A percentile compares a stretch with the other conserved stretches of the same genome.
phyloP scores from a whole-genome alignment of 2,797 vertebrate species.

The Xyrichtys novacula region DNA sequence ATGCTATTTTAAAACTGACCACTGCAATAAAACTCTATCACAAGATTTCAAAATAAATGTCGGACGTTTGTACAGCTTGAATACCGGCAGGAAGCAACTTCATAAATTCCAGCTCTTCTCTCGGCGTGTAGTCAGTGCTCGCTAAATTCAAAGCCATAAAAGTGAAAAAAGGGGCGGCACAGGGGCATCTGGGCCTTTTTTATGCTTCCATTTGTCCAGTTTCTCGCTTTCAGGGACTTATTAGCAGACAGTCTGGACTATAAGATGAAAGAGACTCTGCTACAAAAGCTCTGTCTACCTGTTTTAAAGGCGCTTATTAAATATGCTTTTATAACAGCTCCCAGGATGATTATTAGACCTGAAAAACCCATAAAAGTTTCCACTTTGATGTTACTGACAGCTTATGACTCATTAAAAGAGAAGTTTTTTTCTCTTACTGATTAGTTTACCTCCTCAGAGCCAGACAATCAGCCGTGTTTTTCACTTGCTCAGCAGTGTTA shows the following conservation, averaged over 20 bases:
- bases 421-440: constrained; percentile 49
- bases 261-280: constrained; percentile 60
- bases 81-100: constrained; percentile 26
- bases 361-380: constrained; percentile 40
- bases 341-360: constrained; percentile 55
- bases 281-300: constrained; percentile 44
- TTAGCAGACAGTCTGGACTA: constrained; percentile 38
- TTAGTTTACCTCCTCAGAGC: constrained; percentile 64
- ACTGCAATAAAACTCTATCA: background rate
- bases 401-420: constrained; percentile 64
- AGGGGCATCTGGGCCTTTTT: constrained; percentile 53
- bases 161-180: constrained; percentile 22
- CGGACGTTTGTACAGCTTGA: constrained; percentile 29
- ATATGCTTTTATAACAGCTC: constrained; percentile 66
- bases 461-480: constrained; percentile 56
- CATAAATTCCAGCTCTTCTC: constrained; percentile 32
- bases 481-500: constrained; percentile 52
- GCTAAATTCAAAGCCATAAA: constrained; percentile 57
- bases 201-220: constrained; percentile 56
- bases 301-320: constrained; percentile 66
- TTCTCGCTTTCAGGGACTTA: constrained; percentile 59
- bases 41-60: constrained; percentile 18
- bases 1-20: background rate
- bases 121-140: constrained; percentile 17
- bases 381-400: constrained; percentile 68